Percentiles rank a stretch among this genome's conserved stretches.
Conservation (phyloP, 2,113 vertebrate genomes). For the Poeciliopsis prolifica region DNA sequence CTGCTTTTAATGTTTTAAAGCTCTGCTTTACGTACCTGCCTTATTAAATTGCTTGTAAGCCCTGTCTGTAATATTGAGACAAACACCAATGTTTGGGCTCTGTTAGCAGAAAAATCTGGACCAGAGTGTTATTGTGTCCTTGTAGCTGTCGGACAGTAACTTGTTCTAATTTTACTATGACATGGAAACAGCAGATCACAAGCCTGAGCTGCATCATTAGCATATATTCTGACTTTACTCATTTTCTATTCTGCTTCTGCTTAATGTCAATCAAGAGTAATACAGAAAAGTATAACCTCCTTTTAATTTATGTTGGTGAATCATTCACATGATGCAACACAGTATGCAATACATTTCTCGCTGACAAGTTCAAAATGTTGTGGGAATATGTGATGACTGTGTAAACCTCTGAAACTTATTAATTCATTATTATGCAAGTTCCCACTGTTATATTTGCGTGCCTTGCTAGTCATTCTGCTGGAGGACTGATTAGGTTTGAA, state of each 20-base stretch:
- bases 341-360: no score
- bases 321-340: no score
- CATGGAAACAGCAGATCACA: constrained; percentile 28
- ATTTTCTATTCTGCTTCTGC: no score
- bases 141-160: constrained; percentile 4
- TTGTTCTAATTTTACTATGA: constrained; percentile 14
- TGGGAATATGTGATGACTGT: no score
- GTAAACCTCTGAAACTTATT: neutral
- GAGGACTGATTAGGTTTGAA: neutral
- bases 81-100: constrained; percentile 15
- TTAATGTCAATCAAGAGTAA: no score
- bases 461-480: neutral
- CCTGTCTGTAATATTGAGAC: neutral
- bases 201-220: constrained; percentile 20
- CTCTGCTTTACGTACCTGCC: neutral
- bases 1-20: neutral
- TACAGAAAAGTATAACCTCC: no score
- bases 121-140: constrained; percentile 15
- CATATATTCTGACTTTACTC: neutral
- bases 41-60: constrained; percentile 17
- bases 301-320: no score
- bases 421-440: neutral
- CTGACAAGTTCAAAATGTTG: no score
- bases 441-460: neutral
- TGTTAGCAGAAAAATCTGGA: constrained; percentile 1